Conservation (phyloP, 2,113 vertebrate genomes). For the Hepsetus odoe region DNA sequence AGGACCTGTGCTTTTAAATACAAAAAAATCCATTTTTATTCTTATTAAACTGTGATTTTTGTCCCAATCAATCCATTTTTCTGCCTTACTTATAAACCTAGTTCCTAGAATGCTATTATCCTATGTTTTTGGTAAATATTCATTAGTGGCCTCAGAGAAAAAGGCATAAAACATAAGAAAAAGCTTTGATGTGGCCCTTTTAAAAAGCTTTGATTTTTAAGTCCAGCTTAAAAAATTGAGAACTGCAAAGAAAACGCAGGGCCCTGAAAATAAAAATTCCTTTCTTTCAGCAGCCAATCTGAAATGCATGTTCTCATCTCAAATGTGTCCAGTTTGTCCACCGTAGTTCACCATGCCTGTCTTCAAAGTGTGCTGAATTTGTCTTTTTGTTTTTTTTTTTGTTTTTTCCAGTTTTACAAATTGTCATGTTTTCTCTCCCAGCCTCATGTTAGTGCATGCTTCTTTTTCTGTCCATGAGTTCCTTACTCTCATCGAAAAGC, state of each 20-base stretch:
- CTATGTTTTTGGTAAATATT: too few species aligned
- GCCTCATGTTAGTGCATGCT: constrained; percentile 44
- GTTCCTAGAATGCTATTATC: too few species aligned
- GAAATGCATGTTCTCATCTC: constrained; percentile 26
- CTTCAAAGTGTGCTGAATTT: constrained; percentile 28
- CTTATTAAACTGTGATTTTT: too few species aligned
- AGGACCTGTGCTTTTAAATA: too few species aligned
- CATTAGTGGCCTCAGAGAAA: too few species aligned
- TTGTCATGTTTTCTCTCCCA: constrained; percentile 38
- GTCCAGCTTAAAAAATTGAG: neutral
- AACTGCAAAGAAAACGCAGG: neutral
- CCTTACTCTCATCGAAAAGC: constrained; percentile 19
- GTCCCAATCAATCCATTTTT: too few species aligned
- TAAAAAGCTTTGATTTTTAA: too few species aligned
- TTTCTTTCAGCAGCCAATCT: neutral
- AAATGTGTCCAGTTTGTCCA: constrained; percentile 8
- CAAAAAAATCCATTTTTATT: too few species aligned
- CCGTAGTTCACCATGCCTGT: neutral
- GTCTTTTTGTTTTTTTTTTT: constrained; percentile 17
- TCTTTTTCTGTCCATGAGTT: constrained; percentile 38
- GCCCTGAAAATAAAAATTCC: neutral
- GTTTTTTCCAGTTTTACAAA: too few species aligned
- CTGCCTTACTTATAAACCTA: too few species aligned
- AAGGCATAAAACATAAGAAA: neutral
- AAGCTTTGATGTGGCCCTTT: neutral